These are phyloP conservation scores for Agonopterix subpropinquella DNA, from an alignment of 2,888 invertebrate genomes.

Conservation along the genomic window DNA sequence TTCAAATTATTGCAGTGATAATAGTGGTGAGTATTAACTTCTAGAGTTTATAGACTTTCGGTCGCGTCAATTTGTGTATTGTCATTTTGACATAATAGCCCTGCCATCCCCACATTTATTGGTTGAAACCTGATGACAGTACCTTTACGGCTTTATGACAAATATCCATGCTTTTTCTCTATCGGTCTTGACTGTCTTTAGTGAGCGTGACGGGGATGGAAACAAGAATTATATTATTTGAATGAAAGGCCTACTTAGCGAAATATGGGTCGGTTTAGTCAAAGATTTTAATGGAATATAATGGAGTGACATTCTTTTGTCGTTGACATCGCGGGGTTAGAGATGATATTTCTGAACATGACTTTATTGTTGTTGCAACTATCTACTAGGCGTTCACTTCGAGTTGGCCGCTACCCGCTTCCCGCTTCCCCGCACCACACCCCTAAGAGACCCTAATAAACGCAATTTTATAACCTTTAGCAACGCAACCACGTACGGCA, in stretches of 20 bases:
- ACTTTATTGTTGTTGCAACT: slow-evolving; percentile 26
- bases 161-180: slow-evolving; percentile 32
- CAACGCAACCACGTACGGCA: no score
- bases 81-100: slow-evolving; percentile 73
- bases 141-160: slow-evolving; percentile 52
- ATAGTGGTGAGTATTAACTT: slow-evolving; percentile 53
- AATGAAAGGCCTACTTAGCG: slow-evolving; percentile 60
- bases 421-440: no score
- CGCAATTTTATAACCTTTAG: no score
- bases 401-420: no score
- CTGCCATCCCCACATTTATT: slow-evolving; percentile 68
- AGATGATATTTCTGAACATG: slow-evolving; percentile 45
- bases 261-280: slow-evolving; percentile 14
- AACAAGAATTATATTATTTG: slow-evolving; percentile 22
- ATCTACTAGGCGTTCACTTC: no score
- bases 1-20: slow-evolving; percentile 12
- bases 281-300: slow-evolving; percentile 62
- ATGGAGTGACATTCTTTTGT: slow-evolving; percentile 52
- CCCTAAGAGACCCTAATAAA: no score
- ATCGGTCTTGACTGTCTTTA: slow-evolving; percentile 15
- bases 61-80: slow-evolving; percentile 74
- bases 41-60: slow-evolving; percentile 67
- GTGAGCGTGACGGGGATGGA: slow-evolving; percentile 23
- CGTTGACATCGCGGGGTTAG: slow-evolving; percentile 27
- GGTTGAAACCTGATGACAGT: slow-evolving; percentile 68